Conservation (phyloP, 92 coral and sea anemone species). For the Epizoanthus scotinus region DNA sequence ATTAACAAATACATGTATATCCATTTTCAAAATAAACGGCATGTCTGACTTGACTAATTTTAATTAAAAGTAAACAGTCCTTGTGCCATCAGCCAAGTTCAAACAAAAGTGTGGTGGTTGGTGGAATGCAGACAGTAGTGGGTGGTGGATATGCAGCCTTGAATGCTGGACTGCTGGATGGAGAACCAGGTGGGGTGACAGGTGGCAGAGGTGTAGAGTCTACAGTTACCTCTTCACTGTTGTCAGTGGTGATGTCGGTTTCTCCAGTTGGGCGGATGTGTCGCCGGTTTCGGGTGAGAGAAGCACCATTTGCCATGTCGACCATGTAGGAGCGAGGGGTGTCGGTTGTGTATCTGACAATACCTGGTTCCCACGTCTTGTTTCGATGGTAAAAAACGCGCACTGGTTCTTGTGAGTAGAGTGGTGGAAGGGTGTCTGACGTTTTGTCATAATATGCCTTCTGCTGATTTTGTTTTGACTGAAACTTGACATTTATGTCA, state of each 20-base stretch:
- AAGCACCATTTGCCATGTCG: conserved; percentile 36
- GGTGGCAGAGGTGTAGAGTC: too few relatives aligned
- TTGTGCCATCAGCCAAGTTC: too few relatives aligned
- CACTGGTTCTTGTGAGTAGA: conserved; percentile 14
- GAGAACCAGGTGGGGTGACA: too few relatives aligned
- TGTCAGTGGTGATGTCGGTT: not conserved
- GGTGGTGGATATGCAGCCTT: too few relatives aligned
- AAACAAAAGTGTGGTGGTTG: too few relatives aligned
- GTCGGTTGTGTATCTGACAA: conserved; percentile 22
- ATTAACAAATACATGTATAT: too few relatives aligned
- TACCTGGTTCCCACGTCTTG: conserved; percentile 53
- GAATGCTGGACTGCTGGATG: too few relatives aligned
- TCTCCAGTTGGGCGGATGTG: conserved; percentile 45
- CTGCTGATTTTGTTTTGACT: conserved; percentile 55
- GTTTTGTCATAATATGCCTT: conserved; percentile 45
- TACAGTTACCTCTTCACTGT: too few relatives aligned
- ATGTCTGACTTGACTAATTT: too few relatives aligned
- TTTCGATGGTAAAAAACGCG: conserved; percentile 29
- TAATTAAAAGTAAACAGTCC: too few relatives aligned
- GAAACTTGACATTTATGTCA: conserved; percentile 50
- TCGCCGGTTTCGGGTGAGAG: conserved; percentile 45
- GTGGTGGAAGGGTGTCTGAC: conserved; percentile 36
- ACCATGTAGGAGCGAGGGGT: conserved; percentile 43
- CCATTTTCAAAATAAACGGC: too few relatives aligned
- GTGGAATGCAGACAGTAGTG: too few relatives aligned